phyloP scores from a whole-genome alignment of 1,140 invertebrate genomes.

The Choristoneura fumiferana region DNA sequence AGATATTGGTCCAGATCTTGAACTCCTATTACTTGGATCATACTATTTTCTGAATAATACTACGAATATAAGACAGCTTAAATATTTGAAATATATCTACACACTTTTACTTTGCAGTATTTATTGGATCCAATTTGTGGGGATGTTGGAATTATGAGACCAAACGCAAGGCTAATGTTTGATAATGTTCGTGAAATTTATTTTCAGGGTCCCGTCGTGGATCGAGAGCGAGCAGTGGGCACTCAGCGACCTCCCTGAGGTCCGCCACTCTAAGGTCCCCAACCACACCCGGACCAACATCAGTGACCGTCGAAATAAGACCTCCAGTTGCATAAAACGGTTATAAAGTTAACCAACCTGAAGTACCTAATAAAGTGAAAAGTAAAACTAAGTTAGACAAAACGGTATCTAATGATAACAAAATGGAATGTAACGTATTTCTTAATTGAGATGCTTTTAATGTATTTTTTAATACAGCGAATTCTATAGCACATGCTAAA shows the following conservation, averaged over 20 bases:
- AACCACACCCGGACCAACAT: constrained; percentile 63
- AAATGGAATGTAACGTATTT: constrained; percentile 13
- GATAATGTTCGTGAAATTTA: too few relatives aligned
- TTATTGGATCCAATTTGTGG: too few relatives aligned
- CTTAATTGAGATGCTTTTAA: constrained; percentile 10
- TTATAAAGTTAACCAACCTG: constrained; percentile 9
- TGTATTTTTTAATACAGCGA: constrained; percentile 26
- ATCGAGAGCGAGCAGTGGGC: constrained; percentile 83
- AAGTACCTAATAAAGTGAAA: constrained; percentile 19
- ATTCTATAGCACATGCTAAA: constrained; percentile 23
- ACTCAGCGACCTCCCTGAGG: constrained; percentile 80
- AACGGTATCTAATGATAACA: constrained; percentile 13
- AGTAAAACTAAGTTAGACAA: constrained; percentile 11
- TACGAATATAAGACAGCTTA: too few relatives aligned
- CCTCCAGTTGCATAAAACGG: constrained; percentile 58
- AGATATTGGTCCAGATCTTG: constrained; percentile 31
- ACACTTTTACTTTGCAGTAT: too few relatives aligned
- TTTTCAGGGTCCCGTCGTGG: constrained; percentile 83
- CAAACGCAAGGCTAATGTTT: too few relatives aligned
- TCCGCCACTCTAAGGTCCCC: constrained; percentile 67
- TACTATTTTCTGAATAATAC: too few relatives aligned
- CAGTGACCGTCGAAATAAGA: constrained; percentile 70
- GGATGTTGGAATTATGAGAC: too few relatives aligned
- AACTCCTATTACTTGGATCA: too few relatives aligned
- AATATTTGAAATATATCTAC: too few relatives aligned